phyloP scores from a whole-genome alignment of 2,888 invertebrate species.

The Theretra japonica region DNA sequence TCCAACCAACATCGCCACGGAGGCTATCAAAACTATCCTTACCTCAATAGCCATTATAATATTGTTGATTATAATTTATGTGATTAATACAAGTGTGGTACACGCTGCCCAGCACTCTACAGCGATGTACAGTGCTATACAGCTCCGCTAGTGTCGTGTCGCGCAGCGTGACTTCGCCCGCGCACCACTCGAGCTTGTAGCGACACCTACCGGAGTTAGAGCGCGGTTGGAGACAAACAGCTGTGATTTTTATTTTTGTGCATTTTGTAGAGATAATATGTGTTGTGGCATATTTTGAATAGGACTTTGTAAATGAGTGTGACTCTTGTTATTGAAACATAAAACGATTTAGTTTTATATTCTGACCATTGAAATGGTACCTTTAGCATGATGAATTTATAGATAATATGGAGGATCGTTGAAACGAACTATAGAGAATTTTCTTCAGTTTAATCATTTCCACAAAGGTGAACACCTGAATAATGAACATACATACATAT shows the following conservation, averaged over 20 bases:
- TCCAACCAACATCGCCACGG: too few relatives aligned
- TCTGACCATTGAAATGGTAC: too few relatives aligned
- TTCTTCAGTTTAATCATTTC: too few relatives aligned
- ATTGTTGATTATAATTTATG: conserved; percentile 29
- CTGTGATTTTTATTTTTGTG: not conserved
- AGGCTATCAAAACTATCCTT: too few relatives aligned
- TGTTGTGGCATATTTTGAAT: not conserved
- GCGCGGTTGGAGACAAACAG: conserved; percentile 15
- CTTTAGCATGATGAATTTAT: too few relatives aligned
- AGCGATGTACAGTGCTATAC: conserved; percentile 30
- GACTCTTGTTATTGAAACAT: too few relatives aligned
- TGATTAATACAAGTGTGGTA: conserved; percentile 38
- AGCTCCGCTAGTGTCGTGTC: conserved; percentile 50
- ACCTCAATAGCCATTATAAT: conserved; percentile 29
- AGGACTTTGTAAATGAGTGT: not conserved
- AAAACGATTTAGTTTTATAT: too few relatives aligned
- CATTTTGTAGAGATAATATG: not conserved
- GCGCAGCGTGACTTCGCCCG: conserved; percentile 64
- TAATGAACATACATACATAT: too few relatives aligned
- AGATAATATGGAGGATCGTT: too few relatives aligned
- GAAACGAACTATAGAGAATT: too few relatives aligned
- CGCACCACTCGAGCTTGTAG: conserved; percentile 41
- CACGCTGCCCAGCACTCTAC: not conserved
- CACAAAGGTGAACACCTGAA: too few relatives aligned
- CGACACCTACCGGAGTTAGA: conserved; percentile 50